Conservation (phyloP, 1,140 invertebrate genomes). For the Bombus soroeensis region DNA sequence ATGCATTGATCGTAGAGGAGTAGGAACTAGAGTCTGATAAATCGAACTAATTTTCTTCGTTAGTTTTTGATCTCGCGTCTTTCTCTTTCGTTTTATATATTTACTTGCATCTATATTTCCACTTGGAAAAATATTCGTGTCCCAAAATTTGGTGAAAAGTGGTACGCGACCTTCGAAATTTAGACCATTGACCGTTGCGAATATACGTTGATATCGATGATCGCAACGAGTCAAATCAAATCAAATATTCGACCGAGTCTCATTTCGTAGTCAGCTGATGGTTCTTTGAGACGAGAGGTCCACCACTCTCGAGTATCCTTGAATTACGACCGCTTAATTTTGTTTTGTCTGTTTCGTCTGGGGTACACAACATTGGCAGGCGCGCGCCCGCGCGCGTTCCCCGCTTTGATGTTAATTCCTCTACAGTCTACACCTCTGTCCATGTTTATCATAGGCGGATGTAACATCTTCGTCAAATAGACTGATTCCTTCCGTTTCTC, state of each 20-base stretch:
- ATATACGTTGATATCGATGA: neutral
- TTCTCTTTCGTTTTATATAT: neutral
- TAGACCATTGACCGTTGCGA: neutral
- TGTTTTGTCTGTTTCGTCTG: constrained; percentile 38
- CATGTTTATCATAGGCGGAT: constrained; percentile 19
- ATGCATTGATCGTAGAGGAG: constrained; percentile 79
- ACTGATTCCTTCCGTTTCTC: neutral
- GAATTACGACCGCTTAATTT: constrained; percentile 53
- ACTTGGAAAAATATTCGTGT: neutral
- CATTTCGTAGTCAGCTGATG: constrained; percentile 10
- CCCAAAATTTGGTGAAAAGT: neutral
- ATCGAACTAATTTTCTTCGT: constrained; percentile 24
- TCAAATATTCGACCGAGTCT: no score
- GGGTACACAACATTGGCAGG: neutral
- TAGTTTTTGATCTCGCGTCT: neutral
- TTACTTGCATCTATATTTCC: no score
- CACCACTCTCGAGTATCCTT: neutral
- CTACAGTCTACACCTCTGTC: no score
- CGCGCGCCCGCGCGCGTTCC: neutral
- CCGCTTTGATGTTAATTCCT: neutral
- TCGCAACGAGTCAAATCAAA: no score
- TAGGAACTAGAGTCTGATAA: constrained; percentile 61
- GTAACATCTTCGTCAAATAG: neutral
- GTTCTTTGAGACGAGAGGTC: neutral
- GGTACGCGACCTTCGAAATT: neutral